Percentiles rank a stretch among this genome's conserved stretches.
These are phyloP conservation scores for Poeciliopsis infans DNA, from an alignment of 2,797 vertebrate species.

Conservation along the genomic window DNA sequence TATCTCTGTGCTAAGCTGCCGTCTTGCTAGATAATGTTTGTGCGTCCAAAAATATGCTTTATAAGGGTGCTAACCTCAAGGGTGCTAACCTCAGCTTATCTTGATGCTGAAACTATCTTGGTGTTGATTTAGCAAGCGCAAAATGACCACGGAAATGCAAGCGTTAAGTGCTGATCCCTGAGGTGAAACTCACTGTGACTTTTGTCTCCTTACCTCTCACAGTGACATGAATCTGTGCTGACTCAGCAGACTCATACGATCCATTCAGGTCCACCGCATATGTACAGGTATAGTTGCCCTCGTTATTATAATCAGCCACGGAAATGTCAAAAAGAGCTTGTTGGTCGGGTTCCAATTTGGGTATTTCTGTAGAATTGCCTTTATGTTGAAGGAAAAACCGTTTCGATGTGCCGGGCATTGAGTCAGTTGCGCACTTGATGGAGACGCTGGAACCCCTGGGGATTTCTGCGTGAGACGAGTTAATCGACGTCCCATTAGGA, in stretches of 20 bases:
- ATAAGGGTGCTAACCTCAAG: background rate
- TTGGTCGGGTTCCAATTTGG: slow-evolving; percentile 21
- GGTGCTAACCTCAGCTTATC: background rate
- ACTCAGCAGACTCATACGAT: background rate
- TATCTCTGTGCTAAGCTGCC: background rate
- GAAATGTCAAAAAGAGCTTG: slow-evolving; percentile 49
- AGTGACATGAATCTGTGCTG: slow-evolving; percentile 10
- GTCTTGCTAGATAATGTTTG: background rate
- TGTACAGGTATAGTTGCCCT: slow-evolving; percentile 66
- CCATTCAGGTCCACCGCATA: slow-evolving; percentile 40
- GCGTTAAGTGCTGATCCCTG: background rate
- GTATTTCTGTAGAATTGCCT: slow-evolving; percentile 4
- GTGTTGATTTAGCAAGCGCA: background rate
- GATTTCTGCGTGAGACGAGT: slow-evolving; percentile 37
- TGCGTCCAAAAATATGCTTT: background rate
- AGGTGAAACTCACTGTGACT: background rate
- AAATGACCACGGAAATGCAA: background rate
- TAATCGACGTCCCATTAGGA: slow-evolving; percentile 19
- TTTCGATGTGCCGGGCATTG: slow-evolving; percentile 4
- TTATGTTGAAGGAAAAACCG: slow-evolving; percentile 43
- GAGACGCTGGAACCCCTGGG: slow-evolving; percentile 46
- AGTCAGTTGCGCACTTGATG: slow-evolving; percentile 51
- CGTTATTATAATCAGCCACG: slow-evolving; percentile 35
- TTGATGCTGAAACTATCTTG: background rate
- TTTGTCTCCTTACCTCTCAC: slow-evolving; percentile 29